Conservation (phyloP, 2,113 vertebrate genomes). For the Phoenicopterus ruber region DNA sequence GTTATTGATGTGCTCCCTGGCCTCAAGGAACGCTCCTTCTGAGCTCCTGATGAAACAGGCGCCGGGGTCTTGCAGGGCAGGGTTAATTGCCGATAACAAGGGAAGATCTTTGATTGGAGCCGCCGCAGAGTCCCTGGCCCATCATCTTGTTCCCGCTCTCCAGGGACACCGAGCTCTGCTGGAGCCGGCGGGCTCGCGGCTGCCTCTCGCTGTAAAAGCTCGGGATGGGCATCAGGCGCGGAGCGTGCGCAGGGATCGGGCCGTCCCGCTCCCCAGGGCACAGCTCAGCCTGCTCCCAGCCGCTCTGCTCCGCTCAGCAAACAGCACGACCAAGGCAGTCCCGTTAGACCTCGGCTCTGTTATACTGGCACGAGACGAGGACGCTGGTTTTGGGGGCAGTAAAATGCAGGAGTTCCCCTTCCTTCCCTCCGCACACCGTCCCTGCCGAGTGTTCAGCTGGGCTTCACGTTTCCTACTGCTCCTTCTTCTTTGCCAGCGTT, state of each 20-base stretch:
- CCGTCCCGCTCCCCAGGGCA: not conserved
- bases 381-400: not conserved
- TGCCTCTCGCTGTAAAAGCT: too few relatives aligned
- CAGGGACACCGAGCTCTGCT: not conserved
- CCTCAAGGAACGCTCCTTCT: not conserved
- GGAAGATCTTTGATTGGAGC: not conserved
- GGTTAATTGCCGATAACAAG: not conserved
- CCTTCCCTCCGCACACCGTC: not conserved
- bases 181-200: fast-evolving
- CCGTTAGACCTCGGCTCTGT: not conserved
- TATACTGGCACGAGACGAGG: not conserved
- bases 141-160: fast-evolving
- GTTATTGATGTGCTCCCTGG: not conserved
- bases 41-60: not conserved
- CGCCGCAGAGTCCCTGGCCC: not conserved
- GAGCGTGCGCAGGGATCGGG: too few relatives aligned
- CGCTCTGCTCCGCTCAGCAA: not conserved
- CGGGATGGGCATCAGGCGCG: fast-evolving
- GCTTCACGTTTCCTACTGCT: not conserved
- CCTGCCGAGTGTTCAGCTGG: not conserved
- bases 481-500: not conserved
- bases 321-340: not conserved
- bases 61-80: not conserved
- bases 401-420: not conserved
- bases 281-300: not conserved